Evolutionary conservation across 2,797 vertebrate species (phyloP), one percentile per base, ranked within the genome.

Genomic region (Poecilia wingei): DNA sequence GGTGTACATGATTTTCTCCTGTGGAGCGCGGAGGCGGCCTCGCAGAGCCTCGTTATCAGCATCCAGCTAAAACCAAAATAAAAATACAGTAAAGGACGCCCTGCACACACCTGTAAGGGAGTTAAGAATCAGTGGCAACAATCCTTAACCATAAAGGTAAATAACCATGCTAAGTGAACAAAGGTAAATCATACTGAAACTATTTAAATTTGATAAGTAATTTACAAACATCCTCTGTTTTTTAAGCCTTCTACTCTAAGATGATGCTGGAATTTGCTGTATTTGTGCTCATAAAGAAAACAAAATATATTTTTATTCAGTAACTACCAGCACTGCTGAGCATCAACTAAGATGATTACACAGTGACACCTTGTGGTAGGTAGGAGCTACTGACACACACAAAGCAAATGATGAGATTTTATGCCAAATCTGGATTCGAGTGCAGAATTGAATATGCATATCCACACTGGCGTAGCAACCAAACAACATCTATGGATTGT

Each of bases 1-100:
- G 0, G 97, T 98, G 80, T 98, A 99, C 6, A 97, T 97, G 94
- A 99, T 98, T 92, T 97, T 99, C 84, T 99, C 98, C 78, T 96
- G 98, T 41, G 96, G 88, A 0, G 95, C 95, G 4, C 92, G 93
- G 69, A 97, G 80, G 72, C 97, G 95, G 36, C 96, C 95, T 9
- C 97, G 93, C 45, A 97, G 92, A 8, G 96, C 97, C n/a, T 99
- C 98, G 88, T 97, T 98, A 84, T 99, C 98, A 25, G 96, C 94
- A 85, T 99, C 98, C 95, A 98, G 94, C 98, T 99, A 87, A 0
- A 79, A 77, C 43, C 57, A 0, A 80, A 79, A 59, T 5, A 31
- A 28, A 79, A 75, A 79, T 33, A 46, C 20, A 36, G 22, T 74
- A 61, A 80, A 43, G 70, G 10, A 79, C 22, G 4, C 55, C 1